Evolutionary conservation across 1,140 invertebrate genomes (phyloP).

Genomic region (Megathymus violae): DNA sequence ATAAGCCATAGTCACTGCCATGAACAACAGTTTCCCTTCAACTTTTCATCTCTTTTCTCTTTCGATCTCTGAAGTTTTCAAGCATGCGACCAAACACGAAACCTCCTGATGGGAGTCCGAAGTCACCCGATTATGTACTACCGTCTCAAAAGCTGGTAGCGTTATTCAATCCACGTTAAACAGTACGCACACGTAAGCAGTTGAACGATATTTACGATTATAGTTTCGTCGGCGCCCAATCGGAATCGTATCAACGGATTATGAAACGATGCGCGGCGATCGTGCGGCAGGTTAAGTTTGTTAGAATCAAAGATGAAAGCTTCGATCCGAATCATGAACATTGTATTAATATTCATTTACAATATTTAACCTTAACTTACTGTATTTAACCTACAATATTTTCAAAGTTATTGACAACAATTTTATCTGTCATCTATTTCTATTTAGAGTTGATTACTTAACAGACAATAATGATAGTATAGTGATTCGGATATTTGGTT

Average conservation of each 20-base stretch:
- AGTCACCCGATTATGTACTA: conserved; percentile 9
- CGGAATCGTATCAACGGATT: conserved; percentile 57
- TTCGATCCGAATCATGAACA: no score
- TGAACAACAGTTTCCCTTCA: no score
- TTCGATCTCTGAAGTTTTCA: no score
- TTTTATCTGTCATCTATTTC: no score
- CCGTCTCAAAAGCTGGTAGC: conserved; percentile 47
- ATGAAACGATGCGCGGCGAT: conserved; percentile 49
- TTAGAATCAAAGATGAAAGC: background rate
- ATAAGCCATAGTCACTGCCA: no score
- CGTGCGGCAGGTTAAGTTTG: conserved; percentile 9
- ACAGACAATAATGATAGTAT: no score
- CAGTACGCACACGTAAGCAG: conserved; percentile 50
- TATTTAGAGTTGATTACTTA: no score
- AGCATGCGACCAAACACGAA: background rate
- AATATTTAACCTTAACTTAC: no score
- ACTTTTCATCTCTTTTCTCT: no score
- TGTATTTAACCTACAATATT: no score
- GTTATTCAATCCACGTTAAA: conserved; percentile 49
- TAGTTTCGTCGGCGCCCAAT: conserved; percentile 46
- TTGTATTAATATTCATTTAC: background rate
- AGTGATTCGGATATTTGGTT: no score
- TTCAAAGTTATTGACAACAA: no score
- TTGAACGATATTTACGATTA: conserved; percentile 61
- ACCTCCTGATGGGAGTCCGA: background rate